Evolutionary conservation across 2,797 vertebrate species (phyloP).

Genomic region (Hoplostethus atlanticus): DNA sequence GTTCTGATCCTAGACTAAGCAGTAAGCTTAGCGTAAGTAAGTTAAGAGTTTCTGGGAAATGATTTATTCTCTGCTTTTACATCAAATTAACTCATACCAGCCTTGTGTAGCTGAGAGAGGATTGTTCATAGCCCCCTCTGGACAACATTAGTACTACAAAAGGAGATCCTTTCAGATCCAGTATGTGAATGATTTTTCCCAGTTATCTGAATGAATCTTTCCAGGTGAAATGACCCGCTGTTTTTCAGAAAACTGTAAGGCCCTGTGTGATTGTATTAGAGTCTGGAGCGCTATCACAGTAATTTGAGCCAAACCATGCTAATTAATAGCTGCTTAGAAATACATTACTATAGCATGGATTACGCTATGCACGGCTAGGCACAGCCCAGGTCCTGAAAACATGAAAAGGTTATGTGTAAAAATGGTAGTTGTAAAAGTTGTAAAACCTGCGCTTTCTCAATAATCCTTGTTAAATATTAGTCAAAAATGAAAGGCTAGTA

Average conservation of each 20-base stretch:
- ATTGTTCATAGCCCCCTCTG: slow-evolving; percentile 33
- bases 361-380: slow-evolving; percentile 42
- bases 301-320: neutral
- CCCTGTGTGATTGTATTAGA: neutral
- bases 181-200: slow-evolving; percentile 3
- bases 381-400: slow-evolving; percentile 8
- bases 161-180: slow-evolving; percentile 37
- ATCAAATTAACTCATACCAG: slow-evolving; percentile 39
- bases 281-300: neutral
- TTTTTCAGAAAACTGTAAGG: neutral
- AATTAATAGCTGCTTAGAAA: neutral
- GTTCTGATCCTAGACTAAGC: slow-evolving; percentile 31
- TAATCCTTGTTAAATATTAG: slow-evolving; percentile 21
- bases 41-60: slow-evolving; percentile 47
- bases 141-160: slow-evolving; percentile 33
- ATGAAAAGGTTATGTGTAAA: slow-evolving; percentile 17
- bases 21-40: neutral
- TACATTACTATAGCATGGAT: slow-evolving; percentile 3
- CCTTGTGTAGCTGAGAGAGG: slow-evolving; percentile 57
- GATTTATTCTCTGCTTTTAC: slow-evolving; percentile 53
- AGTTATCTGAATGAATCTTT: neutral
- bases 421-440: slow-evolving; percentile 3
- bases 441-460: neutral
- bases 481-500: slow-evolving; percentile 27
- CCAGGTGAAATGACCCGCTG: neutral